These are phyloP conservation scores for Chelonia mydas DNA, from an alignment of 2,797 vertebrate species.

Conservation along the genomic window DNA sequence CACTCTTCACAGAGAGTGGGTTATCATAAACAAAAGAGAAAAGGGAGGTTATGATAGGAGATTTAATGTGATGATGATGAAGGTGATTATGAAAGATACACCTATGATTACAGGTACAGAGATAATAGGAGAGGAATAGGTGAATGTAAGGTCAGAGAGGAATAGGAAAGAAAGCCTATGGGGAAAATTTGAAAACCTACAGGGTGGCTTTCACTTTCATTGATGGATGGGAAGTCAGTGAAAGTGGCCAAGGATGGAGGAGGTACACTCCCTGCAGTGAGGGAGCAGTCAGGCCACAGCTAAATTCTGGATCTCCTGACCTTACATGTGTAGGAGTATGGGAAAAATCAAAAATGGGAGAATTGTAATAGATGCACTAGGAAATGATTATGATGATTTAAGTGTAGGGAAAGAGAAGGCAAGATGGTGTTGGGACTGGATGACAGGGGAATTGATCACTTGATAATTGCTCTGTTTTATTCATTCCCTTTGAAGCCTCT, in stretches of 20 bases:
- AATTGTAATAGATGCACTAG: background rate
- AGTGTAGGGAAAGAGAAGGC: background rate
- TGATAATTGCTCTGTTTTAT: background rate
- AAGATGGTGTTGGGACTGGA: background rate
- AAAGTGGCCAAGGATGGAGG: background rate
- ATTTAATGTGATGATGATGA: conserved; percentile 8
- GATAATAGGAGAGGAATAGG: conserved; percentile 24
- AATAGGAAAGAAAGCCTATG: conserved; percentile 43
- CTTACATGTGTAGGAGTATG: background rate
- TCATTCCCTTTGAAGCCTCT: background rate
- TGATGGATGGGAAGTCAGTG: background rate
- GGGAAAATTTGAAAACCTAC: background rate
- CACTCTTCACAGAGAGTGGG: background rate
- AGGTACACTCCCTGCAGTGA: background rate
- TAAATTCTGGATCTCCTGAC: background rate
- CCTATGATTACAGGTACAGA: conserved; percentile 7
- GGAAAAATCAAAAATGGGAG: background rate
- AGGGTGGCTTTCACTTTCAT: background rate
- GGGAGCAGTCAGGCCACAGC: rapidly evolving
- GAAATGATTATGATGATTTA: background rate
- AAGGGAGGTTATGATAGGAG: background rate
- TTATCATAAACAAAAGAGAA: conserved; percentile 28
- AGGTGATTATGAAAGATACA: background rate
- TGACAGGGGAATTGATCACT: background rate
- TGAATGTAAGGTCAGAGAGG: background rate